These are phyloP conservation scores for Megalurothrips usitatus DNA, from an alignment of 2,888 invertebrate species.

Conservation along the genomic window DNA sequence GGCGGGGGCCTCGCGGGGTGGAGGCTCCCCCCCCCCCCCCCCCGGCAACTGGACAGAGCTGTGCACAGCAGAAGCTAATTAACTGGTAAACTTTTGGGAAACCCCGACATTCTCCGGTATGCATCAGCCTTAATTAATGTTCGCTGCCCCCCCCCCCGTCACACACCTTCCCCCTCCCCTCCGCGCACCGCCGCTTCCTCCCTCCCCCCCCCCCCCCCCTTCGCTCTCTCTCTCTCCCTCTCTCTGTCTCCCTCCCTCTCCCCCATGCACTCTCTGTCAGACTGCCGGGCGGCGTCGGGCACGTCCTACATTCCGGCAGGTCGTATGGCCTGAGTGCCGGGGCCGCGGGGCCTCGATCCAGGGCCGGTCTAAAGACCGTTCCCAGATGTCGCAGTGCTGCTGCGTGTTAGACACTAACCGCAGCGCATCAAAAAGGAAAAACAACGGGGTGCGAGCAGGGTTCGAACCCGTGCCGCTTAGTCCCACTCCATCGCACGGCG, in stretches of 20 bases:
- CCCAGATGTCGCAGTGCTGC: too few relatives aligned
- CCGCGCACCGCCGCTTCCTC: not conserved
- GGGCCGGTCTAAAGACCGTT: not conserved
- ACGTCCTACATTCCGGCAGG: conserved; percentile 13
- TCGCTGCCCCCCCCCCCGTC: not conserved
- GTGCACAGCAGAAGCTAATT: conserved; percentile 19
- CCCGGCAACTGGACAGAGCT: conserved; percentile 18
- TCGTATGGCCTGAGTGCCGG: conserved; percentile 16
- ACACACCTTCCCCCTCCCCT: not conserved
- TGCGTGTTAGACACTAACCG: too few relatives aligned
- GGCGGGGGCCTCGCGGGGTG: too few relatives aligned
- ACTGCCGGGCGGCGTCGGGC: not conserved
- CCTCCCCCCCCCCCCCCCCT: not conserved
- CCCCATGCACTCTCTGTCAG: too few relatives aligned
- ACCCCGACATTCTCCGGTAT: conserved; percentile 24
- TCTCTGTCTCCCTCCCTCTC: not conserved
- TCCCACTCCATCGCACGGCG: too few relatives aligned
- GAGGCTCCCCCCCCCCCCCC: not conserved
- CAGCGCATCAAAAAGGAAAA: too few relatives aligned
- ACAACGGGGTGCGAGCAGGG: too few relatives aligned
- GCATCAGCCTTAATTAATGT: conserved; percentile 26
- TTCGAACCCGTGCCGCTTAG: too few relatives aligned
- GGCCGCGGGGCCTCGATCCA: not conserved
- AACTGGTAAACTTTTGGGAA: conserved; percentile 26
- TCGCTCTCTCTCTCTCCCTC: not conserved